Evolutionary conservation across 2,797 vertebrate species (phyloP).

Genomic region (Myotis daubentonii): DNA sequence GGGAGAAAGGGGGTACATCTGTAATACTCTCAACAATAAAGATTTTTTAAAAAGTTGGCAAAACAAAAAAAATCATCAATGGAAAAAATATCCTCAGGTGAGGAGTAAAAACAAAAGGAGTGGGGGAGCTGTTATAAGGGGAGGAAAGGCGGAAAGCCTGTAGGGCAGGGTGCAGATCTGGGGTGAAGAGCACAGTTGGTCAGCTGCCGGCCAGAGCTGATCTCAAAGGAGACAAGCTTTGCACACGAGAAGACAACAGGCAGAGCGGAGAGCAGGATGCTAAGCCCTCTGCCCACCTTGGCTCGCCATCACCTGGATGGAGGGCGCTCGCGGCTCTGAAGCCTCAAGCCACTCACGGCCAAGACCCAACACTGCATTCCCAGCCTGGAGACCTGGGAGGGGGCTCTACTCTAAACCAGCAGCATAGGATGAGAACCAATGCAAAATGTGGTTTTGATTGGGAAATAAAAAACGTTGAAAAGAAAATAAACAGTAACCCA

Average conservation of each 20-base stretch:
- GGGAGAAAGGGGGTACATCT: too few species aligned
- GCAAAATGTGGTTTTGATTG: not conserved
- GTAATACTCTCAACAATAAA: too few species aligned
- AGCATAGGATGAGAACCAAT: not conserved
- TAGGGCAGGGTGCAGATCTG: not conserved
- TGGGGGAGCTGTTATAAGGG: not conserved
- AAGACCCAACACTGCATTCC: not conserved
- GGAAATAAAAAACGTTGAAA: not conserved
- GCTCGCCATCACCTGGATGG: not conserved
- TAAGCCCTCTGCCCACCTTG: not conserved
- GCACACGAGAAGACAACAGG: not conserved
- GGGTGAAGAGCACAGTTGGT: not conserved
- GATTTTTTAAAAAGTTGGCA: too few species aligned
- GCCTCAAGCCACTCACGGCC: not conserved
- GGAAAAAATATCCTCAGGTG: too few species aligned
- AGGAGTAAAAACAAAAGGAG: not conserved
- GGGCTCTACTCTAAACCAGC: not conserved
- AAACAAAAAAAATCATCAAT: too few species aligned
- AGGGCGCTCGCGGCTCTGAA: not conserved
- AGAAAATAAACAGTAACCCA: not conserved
- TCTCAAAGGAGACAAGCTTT: too few species aligned
- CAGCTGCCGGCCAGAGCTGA: not conserved
- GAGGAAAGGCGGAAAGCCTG: too few species aligned
- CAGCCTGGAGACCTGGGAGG: not conserved
- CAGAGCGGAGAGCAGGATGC: not conserved